Base-by-base conservation (phyloP, 1,140 invertebrate genomes). In the Drosophila micromelanica region DNA sequence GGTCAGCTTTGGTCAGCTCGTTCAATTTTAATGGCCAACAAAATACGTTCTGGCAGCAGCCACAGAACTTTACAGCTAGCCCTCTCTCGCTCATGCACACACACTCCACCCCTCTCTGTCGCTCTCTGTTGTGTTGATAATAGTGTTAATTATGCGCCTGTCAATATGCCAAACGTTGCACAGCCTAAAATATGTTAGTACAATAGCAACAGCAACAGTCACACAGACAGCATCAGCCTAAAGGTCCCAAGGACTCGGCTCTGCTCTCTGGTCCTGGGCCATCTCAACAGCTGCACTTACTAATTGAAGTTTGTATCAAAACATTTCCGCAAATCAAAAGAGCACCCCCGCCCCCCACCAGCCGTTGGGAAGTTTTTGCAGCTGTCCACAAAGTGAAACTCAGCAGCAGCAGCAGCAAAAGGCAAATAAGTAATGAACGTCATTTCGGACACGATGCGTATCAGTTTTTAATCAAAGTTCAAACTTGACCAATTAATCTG, bases 141-240 rank as follows among this genome's bases (percentile, higher is more conserved):
- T 82, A 82, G 80, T 82, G 80, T 82, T 82, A 82, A 82, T 82
- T 82, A 82, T 82, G 80, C 80, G 80, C 80, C 76, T 82, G 80
- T 82, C 80, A 82, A 82, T 82, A 84, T 82, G 80, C 76, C 79
- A 84, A 82, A 78, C 71, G 57, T 62, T 70, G 73, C 73, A 35
- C 60, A 64, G 71, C 52, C 80, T 78, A 62, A 78, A 81, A 82
- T 81, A 71, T 82, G 79, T 46, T 46, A 23, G 35, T 54, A 30
- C 48, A 55, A 30, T 43, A 48, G 56, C 37, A 35, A 17, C 38
- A 57, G 11, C 45, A n/a, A 12, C 23, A 57, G 35, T 30, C 30
- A 32, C 17, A 51, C 49, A 37, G 27, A 45, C 45, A 64, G 45
- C 32, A 60, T 43, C 5, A 6, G 27, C 37, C 49, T 60, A 37